phyloP scores from a whole-genome alignment of 2,888 invertebrate genomes.

The Lumbricus terrestris region DNA sequence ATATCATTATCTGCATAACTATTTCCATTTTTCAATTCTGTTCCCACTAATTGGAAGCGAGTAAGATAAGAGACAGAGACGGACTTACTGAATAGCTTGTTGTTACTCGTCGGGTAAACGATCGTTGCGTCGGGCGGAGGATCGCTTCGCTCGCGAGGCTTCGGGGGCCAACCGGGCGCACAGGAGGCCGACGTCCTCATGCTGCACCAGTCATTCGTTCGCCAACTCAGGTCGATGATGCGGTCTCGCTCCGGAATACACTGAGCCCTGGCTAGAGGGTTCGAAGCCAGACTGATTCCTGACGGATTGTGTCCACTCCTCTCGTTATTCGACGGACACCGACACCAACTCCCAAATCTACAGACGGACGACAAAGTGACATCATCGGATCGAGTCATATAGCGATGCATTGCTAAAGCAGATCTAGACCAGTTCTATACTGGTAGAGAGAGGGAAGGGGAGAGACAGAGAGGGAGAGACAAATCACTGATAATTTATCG shows the following conservation, averaged over 20 bases:
- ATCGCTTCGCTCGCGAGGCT: neutral
- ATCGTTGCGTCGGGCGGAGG: neutral
- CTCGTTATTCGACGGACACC: slow-evolving; percentile 6
- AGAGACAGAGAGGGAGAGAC: no score
- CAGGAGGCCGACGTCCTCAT: neutral
- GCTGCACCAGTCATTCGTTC: slow-evolving; percentile 13
- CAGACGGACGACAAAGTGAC: neutral
- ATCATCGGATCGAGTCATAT: neutral
- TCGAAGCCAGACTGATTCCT: neutral
- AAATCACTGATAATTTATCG: no score
- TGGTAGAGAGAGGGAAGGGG: no score
- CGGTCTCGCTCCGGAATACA: slow-evolving; percentile 8
- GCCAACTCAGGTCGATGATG: neutral
- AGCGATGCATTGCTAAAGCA: no score
- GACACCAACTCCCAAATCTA: slow-evolving; percentile 4
- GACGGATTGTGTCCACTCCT: neutral
- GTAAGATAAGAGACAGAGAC: neutral
- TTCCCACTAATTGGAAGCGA: no score
- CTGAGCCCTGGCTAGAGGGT: neutral
- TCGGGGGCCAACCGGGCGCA: neutral
- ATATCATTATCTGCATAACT: no score
- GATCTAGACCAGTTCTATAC: no score
- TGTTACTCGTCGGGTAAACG: neutral
- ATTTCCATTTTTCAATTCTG: no score
- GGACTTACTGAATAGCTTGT: neutral